phyloP scores from a whole-genome alignment of 2,888 invertebrate species.

The Lepidocyrtoides sp. region DNA sequence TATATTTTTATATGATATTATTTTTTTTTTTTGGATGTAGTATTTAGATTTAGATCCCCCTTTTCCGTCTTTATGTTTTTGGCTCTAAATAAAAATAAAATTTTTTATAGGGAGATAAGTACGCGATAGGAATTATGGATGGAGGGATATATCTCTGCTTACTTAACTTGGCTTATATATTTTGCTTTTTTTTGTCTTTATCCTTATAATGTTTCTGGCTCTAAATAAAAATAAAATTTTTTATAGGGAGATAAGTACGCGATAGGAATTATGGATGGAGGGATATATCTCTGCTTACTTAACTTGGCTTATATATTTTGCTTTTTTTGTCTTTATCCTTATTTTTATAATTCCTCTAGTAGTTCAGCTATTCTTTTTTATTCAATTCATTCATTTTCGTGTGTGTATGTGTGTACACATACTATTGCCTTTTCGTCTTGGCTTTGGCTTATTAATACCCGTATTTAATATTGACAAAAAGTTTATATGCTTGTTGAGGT shows the following conservation, averaged over 20 bases:
- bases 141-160: not conserved
- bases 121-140: not conserved
- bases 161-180: conserved; percentile 27
- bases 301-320: conserved; percentile 34
- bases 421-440: conserved; percentile 57
- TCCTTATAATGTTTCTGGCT: conserved; percentile 45
- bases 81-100: conserved; percentile 8
- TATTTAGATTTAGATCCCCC: conserved; percentile 47
- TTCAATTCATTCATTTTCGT: conserved; percentile 23
- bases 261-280: not conserved
- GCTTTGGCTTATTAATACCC: conserved; percentile 39
- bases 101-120: conserved; percentile 51
- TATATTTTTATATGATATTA: conserved; percentile 32
- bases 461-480: conserved; percentile 62
- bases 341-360: conserved; percentile 59
- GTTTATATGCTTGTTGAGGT: not conserved
- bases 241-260: conserved; percentile 43
- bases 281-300: not conserved
- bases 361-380: not conserved
- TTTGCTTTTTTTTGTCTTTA: conserved; percentile 55
- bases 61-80: conserved; percentile 64
- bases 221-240: conserved; percentile 10
- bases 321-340: conserved; percentile 57
- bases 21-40: conserved; percentile 1
- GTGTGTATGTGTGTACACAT: not conserved